Conservation (phyloP, 2,797 vertebrate genomes). For the Psittacula echo region DNA sequence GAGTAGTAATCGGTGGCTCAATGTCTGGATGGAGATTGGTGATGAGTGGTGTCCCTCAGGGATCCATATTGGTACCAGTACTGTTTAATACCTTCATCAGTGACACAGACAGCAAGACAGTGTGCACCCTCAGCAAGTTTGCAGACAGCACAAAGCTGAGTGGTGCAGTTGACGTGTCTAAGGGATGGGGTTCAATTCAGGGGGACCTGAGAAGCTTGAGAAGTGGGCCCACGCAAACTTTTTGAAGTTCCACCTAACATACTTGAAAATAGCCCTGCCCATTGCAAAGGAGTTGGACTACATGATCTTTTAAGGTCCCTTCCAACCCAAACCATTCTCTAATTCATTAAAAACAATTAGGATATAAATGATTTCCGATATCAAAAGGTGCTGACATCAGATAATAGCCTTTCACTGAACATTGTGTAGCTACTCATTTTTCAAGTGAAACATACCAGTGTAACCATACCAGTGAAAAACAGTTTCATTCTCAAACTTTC, state of each 20-base stretch:
- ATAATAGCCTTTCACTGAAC: neutral
- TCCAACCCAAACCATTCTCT: neutral
- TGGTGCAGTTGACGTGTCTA: accelerated
- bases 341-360: neutral
- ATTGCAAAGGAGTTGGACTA: neutral
- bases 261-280: accelerated
- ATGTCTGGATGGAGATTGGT: neutral
- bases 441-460: neutral
- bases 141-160: neutral
- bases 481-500: neutral
- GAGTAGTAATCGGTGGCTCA: neutral
- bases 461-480: neutral
- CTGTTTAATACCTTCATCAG: neutral
- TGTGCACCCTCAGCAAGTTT: neutral
- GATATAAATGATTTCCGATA: neutral
- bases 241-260: neutral
- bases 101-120: neutral
- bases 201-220: neutral
- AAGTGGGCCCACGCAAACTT: neutral
- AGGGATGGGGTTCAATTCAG: neutral
- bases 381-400: neutral
- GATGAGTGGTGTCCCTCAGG: neutral
- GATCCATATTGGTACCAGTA: neutral
- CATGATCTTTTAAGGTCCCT: neutral
- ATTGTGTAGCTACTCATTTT: neutral